phyloP scores from a whole-genome alignment of 2,797 vertebrate species.

The Enteromius radiatus region DNA sequence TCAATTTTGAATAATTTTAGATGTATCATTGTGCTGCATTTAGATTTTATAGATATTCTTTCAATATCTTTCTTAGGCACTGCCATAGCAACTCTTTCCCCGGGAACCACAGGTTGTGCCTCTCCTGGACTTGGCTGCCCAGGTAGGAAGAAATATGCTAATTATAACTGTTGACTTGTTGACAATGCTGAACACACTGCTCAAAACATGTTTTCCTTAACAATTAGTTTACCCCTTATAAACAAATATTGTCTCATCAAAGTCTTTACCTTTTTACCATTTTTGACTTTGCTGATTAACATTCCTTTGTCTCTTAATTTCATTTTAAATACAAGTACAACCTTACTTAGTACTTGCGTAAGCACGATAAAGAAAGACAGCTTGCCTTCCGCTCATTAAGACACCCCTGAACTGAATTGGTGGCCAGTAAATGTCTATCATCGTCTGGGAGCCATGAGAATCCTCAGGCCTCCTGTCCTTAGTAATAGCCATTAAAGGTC shows the following conservation, averaged over 20 bases:
- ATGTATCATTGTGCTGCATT: background rate
- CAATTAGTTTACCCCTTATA: background rate
- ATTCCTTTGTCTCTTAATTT: background rate
- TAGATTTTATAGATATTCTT: background rate
- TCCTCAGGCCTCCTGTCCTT: constrained; percentile 2
- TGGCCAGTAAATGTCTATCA: constrained; percentile 12
- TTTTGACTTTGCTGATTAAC: constrained; percentile 5
- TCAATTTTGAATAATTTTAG: background rate
- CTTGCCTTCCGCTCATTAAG: constrained; percentile 7
- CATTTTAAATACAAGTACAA: background rate
- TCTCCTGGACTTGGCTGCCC: constrained; percentile 82
- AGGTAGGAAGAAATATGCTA: constrained; percentile 75
- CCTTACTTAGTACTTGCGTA: background rate
- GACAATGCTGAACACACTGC: background rate
- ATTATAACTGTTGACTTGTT: background rate
- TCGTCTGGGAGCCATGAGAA: constrained; percentile 24
- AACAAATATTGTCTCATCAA: background rate
- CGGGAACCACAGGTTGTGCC: constrained; percentile 78
- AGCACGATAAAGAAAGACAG: background rate
- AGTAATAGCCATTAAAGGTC: constrained; percentile 41
- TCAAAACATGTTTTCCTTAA: constrained; percentile 3
- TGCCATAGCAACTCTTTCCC: constrained; percentile 72
- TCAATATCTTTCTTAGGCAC: constrained; percentile 74
- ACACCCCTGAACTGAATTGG: background rate
- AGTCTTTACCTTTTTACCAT: background rate